These are phyloP conservation scores for Eidolon dupreanum DNA, from an alignment of 2,797 vertebrate species.

Conservation along the genomic window DNA sequence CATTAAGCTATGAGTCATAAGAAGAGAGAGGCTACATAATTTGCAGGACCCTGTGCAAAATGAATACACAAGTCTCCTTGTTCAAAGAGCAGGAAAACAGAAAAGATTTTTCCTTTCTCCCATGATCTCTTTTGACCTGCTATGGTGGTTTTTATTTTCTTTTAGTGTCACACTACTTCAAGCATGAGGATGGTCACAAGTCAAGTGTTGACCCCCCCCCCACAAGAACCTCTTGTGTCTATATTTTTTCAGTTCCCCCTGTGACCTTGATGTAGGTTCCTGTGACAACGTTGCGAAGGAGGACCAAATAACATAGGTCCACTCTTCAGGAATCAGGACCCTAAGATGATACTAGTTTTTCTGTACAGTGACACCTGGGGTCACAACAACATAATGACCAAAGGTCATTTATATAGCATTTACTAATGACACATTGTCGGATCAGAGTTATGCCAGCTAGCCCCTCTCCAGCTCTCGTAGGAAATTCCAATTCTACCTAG, in stretches of 20 bases:
- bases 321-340: background rate
- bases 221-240: background rate
- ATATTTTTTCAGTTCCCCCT: background rate
- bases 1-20: background rate
- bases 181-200: no score
- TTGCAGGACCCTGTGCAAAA: background rate
- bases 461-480: background rate
- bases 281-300: background rate
- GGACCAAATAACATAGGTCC: background rate
- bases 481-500: background rate
- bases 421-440: background rate
- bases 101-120: background rate
- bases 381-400: background rate
- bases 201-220: accelerated
- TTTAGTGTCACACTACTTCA: background rate
- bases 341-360: no score
- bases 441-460: background rate
- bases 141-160: background rate
- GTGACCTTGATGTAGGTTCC: background rate
- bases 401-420: background rate
- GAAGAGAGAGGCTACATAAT: background rate
- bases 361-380: background rate
- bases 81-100: background rate
- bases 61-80: background rate
- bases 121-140: background rate